Base-by-base conservation (phyloP, 2,113 vertebrate genomes). In the Turdus rufiventris region DNA sequence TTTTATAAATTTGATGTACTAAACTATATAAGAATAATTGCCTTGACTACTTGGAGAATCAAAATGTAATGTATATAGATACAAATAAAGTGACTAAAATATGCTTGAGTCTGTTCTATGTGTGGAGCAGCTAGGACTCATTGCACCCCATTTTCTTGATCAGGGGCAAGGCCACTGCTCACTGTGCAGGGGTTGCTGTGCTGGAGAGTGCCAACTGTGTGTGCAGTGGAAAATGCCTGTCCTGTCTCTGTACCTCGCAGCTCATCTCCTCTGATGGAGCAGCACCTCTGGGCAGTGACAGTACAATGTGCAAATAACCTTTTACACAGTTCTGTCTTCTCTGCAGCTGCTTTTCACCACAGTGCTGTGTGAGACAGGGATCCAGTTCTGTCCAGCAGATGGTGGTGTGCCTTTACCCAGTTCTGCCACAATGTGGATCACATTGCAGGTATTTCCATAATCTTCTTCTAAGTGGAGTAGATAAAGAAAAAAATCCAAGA, bases 1-100 rank as follows among this genome's bases (percentile, higher is more conserved):
- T 98, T 98, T 98, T 98, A 97, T 98, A 98, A 97, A 81, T 94
- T 72, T 88, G 74, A 94, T 91, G 91, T 97, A 94, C 96, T 98
- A 97, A 97, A 88, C 83, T 95, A 88, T 97, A 98, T 96, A 97
- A 93, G 93, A 93, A 91, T 77, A 95, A 97, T 81, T 57, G 47
- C 96, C 67, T 94, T 98, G 96, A 89, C 56, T 95, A 95, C 93
- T 97, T 96, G 92, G 94, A 97, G 67, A 96, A 97, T 97, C 89
- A 82, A 96, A 95, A 47, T 98, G 95, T 98, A 95, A 96, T 98
- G 93, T 98, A 97, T 95, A 96, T 98, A 98, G 93, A 91, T 95
- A 80, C 70, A 45, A 98, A 97, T 98, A 98, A 98, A 98, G 93
- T 89, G 91, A 91, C 88, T 94, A 86, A 96, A 97, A 47, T 89